phyloP scores from a whole-genome alignment of 2,797 vertebrate genomes.

The Loriculus beryllinus region DNA sequence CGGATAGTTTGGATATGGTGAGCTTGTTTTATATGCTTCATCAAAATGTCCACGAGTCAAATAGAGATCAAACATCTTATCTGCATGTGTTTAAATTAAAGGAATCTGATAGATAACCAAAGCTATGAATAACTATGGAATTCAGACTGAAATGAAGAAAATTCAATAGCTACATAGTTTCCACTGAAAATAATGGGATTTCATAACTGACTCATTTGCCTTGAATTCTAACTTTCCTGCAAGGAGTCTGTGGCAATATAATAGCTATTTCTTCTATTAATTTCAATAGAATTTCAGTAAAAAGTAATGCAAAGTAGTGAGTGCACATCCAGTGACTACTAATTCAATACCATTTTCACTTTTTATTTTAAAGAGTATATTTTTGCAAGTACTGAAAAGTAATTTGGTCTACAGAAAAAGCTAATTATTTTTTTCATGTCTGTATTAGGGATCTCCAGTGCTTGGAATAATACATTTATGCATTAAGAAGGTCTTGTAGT shows the following conservation, averaged over 20 bases:
- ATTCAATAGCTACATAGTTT: constrained; percentile 36
- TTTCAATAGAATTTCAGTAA: constrained; percentile 15
- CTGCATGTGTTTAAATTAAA: not conserved
- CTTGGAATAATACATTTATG: not conserved
- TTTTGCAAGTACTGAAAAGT: constrained; percentile 11
- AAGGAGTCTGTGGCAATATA: constrained; percentile 6
- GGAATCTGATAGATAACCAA: not conserved
- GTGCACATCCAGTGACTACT: not conserved
- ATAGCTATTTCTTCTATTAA: constrained; percentile 31
- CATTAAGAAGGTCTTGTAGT: not conserved
- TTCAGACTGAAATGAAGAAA: constrained; percentile 16
- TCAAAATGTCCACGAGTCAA: not conserved
- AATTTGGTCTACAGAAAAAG: not conserved
- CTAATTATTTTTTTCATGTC: not conserved
- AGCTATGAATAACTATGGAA: not conserved
- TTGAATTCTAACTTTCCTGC: constrained; percentile 23
- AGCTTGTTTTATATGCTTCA: not conserved
- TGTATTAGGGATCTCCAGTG: not conserved
- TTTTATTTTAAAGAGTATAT: not conserved
- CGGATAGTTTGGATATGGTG: not conserved
- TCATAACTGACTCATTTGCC: constrained; percentile 28
- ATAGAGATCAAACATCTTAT: not conserved
- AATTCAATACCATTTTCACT: not conserved
- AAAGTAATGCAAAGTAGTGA: constrained; percentile 4
- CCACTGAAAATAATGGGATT: constrained; percentile 21